Percentiles rank a stretch among this genome's conserved stretches.
Evolutionary conservation across 2,888 invertebrate species (phyloP).

Genomic region (Scrobipalpa atriplicella): DNA sequence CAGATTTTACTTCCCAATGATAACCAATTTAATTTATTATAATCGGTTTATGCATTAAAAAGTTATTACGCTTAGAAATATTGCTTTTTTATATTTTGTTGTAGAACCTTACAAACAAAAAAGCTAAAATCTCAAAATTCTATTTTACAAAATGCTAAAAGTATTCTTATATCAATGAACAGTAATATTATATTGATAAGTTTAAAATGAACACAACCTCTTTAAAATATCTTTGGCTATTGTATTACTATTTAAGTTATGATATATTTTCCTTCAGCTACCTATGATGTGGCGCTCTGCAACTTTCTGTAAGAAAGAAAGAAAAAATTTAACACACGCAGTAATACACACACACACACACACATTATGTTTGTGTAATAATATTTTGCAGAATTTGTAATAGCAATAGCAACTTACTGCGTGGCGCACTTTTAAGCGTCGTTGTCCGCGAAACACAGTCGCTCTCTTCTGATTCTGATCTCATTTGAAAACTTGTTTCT

Average conservation of each 20-base stretch:
- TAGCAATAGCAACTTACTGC: slow-evolving; percentile 65
- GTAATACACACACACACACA: neutral
- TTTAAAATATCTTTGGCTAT: slow-evolving; percentile 39
- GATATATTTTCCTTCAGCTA: slow-evolving; percentile 51
- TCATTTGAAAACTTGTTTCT: slow-evolving; percentile 81
- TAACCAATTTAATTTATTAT: no score
- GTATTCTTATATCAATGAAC: slow-evolving; percentile 34
- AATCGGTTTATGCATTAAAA: neutral
- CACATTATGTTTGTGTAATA: no score
- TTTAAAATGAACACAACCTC: slow-evolving; percentile 62
- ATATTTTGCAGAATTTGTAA: no score
- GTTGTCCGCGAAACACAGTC: slow-evolving; percentile 77
- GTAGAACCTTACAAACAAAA: slow-evolving; percentile 12
- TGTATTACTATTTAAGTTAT: slow-evolving; percentile 25
- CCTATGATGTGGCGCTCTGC: slow-evolving; percentile 73
- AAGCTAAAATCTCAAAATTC: slow-evolving; percentile 12
- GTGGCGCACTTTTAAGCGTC: slow-evolving; percentile 71
- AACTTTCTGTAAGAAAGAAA: slow-evolving; percentile 52
- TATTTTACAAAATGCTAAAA: slow-evolving; percentile 19
- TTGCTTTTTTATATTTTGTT: neutral
- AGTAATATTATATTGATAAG: slow-evolving; percentile 32
- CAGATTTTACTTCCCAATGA: neutral
- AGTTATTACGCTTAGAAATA: neutral
- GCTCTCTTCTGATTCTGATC: slow-evolving; percentile 79
- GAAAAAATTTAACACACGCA: no score